Percentiles rank a stretch among this genome's conserved stretches.
Conservation (phyloP, 1,140 invertebrate species). For the Arion vulgaris region DNA sequence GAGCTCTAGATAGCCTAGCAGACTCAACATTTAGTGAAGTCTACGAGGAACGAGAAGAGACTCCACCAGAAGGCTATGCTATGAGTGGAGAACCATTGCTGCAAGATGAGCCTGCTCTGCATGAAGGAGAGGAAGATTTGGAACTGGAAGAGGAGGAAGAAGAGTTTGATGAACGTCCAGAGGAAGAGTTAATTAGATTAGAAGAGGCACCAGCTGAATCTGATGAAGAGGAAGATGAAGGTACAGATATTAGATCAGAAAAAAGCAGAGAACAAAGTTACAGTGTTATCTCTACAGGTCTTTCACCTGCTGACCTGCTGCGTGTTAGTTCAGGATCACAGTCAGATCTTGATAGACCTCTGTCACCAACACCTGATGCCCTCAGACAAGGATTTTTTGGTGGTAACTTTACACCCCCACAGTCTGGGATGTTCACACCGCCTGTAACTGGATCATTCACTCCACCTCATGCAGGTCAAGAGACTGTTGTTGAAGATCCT, state of each 20-base stretch:
- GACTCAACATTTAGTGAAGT: constrained; percentile 33
- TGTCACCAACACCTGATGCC: constrained; percentile 69
- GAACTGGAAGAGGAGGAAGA: constrained; percentile 47
- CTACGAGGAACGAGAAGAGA: constrained; percentile 42
- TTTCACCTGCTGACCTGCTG: not conserved
- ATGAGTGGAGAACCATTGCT: constrained; percentile 22
- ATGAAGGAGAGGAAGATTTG: constrained; percentile 45
- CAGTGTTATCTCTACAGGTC: not conserved
- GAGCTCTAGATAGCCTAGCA: constrained; percentile 48
- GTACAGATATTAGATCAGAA: constrained; percentile 26
- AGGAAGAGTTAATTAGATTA: constrained; percentile 65
- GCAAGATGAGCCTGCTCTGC: constrained; percentile 10
- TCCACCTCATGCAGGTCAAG: constrained; percentile 10
- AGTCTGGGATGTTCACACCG: constrained; percentile 28
- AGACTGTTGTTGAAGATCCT: constrained; percentile 37
- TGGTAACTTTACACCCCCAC: constrained; percentile 42
- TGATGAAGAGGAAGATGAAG: constrained; percentile 65
- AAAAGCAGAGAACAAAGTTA: constrained; percentile 29
- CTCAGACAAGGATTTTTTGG: constrained; percentile 58
- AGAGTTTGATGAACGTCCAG: constrained; percentile 62
- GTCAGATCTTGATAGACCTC: constrained; percentile 67
- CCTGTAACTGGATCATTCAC: constrained; percentile 23
- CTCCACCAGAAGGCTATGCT: constrained; percentile 37
- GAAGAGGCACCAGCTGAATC: constrained; percentile 73
- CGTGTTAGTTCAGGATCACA: constrained; percentile 31